phyloP scores from a whole-genome alignment of 2,797 vertebrate genomes.

The Hipposideros larvatus region DNA sequence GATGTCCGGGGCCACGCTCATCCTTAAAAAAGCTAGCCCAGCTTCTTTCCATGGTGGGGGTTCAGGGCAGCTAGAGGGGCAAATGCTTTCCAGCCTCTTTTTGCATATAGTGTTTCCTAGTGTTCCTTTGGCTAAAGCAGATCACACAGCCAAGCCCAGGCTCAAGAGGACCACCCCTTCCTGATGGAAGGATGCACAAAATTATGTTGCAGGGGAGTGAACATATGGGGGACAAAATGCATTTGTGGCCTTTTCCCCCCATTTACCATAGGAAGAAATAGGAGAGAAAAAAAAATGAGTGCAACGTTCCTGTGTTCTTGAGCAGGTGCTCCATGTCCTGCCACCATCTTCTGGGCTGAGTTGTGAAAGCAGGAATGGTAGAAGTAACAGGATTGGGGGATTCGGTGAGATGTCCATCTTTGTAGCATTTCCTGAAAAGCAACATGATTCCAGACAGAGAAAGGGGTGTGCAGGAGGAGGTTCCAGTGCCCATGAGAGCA shows the following conservation, averaged over 20 bases:
- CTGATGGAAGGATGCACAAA: not conserved
- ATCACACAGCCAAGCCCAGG: not conserved
- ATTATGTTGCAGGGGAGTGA: too few relatives aligned
- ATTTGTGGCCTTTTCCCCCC: not conserved
- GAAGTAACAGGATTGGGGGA: not conserved
- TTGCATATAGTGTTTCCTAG: not conserved
- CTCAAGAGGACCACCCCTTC: not conserved
- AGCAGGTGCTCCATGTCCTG: not conserved
- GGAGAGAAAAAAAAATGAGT: not conserved
- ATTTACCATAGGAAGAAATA: not conserved
- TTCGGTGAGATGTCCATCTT: not conserved
- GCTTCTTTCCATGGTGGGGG: not conserved
- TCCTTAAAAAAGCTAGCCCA: not conserved
- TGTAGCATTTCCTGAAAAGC: not conserved
- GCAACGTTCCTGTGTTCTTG: not conserved
- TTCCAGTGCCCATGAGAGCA: not conserved
- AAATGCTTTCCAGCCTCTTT: not conserved
- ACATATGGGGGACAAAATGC: not conserved
- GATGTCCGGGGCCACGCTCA: rapidly evolving
- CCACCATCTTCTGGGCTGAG: not conserved
- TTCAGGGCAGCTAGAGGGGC: not conserved
- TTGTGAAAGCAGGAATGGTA: not conserved
- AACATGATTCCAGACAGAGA: not conserved
- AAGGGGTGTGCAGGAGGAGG: not conserved
- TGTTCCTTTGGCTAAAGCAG: not conserved